These are phyloP conservation scores for Atherinomorus stipes DNA, from an alignment of 2,113 vertebrate genomes.

Conservation along the genomic window DNA sequence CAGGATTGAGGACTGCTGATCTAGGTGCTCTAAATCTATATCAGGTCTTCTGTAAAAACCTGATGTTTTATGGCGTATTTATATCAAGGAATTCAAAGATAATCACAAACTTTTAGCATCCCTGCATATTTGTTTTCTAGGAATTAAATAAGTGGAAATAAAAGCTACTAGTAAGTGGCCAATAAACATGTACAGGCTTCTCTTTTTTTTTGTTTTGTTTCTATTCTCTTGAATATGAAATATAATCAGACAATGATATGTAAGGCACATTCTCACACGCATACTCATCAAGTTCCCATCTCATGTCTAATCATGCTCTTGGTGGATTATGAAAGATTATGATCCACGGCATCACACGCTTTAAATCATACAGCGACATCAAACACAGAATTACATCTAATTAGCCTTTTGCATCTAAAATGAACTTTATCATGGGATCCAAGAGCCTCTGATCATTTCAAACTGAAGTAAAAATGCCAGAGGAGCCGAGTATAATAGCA, in stretches of 20 bases:
- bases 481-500: conserved; percentile 35
- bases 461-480: conserved; percentile 55
- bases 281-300: conserved; percentile 28
- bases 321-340: conserved; percentile 39
- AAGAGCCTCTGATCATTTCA: conserved; percentile 48
- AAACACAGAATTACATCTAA: conserved; percentile 59
- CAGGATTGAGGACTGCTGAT: too few relatives aligned
- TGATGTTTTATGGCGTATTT: not conserved
- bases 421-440: conserved; percentile 53
- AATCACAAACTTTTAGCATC: too few relatives aligned
- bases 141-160: too few relatives aligned
- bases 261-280: conserved; percentile 14
- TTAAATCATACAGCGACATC: conserved; percentile 53
- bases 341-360: conserved; percentile 44
- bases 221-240: conserved; percentile 7
- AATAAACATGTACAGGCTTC: conserved; percentile 11
- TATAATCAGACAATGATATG: conserved; percentile 15
- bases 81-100: too few relatives aligned
- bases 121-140: too few relatives aligned
- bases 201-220: not conserved
- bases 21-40: not conserved
- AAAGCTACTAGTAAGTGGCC: not conserved
- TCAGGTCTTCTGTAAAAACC: not conserved
- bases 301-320: conserved; percentile 33
- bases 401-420: conserved; percentile 49